phyloP scores from a whole-genome alignment of 2,113 vertebrate genomes.

The Indicator maculatus region DNA sequence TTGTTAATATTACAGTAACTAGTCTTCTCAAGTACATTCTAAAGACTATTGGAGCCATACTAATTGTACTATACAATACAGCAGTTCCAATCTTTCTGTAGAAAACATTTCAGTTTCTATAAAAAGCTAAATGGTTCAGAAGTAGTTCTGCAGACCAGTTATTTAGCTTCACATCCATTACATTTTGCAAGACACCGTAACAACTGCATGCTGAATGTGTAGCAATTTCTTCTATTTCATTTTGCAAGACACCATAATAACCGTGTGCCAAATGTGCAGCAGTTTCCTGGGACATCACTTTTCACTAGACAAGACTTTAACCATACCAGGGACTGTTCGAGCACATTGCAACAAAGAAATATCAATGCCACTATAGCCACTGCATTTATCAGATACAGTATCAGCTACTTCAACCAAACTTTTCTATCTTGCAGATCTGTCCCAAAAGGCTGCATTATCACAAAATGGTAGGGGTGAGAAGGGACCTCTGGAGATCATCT shows the following conservation, averaged over 20 bases:
- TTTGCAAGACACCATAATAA: not conserved
- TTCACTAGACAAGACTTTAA: not conserved
- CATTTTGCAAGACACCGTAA: not conserved
- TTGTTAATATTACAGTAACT: not conserved
- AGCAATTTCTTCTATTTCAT: not conserved
- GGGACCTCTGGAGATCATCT: too few species aligned
- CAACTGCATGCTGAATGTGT: not conserved
- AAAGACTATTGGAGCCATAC: not conserved
- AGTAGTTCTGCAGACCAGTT: not conserved
- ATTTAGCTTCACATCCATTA: not conserved
- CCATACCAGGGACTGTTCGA: not conserved
- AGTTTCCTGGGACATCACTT: not conserved
- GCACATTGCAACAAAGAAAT: not conserved
- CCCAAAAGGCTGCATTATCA: not conserved
- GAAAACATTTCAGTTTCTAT: not conserved
- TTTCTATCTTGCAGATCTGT: not conserved
- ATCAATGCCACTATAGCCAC: fast-evolving
- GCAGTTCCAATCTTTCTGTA: not conserved
- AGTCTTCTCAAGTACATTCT: not conserved
- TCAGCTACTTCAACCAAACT: not conserved
- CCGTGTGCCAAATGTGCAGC: not conserved
- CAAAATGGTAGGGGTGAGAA: too few species aligned
- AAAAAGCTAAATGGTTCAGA: not conserved
- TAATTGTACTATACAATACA: not conserved
- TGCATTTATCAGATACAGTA: not conserved